These are phyloP conservation scores for Sebastes diaconus DNA, from an alignment of 2,797 vertebrate species.

Conservation along the genomic window DNA sequence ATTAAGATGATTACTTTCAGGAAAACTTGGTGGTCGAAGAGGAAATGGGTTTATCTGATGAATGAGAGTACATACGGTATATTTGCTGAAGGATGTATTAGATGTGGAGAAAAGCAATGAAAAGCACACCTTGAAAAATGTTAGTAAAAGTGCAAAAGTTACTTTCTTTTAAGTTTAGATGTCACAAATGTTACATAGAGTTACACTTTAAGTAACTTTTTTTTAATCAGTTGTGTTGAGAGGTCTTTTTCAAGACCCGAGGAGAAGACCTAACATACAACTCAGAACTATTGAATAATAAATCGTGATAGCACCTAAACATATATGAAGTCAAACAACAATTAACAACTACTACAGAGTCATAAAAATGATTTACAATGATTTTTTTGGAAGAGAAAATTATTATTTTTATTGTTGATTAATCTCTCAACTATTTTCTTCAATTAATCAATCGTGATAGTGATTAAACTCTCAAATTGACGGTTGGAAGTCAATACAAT, in stretches of 20 bases:
- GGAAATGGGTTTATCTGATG: slow-evolving; percentile 11
- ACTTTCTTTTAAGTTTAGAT: neutral
- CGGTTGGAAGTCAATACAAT: too few relatives aligned
- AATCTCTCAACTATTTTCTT: neutral
- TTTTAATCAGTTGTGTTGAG: neutral
- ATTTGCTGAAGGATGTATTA: neutral
- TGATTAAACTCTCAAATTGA: too few relatives aligned
- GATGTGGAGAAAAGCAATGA: neutral
- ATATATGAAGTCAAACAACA: neutral
- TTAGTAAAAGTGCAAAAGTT: neutral
- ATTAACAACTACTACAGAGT: neutral
- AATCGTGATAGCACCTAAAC: fast-evolving
- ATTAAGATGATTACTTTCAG: slow-evolving; percentile 45
- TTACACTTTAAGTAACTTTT: neutral
- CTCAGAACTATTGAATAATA: neutral
- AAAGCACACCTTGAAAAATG: neutral
- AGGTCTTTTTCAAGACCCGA: neutral
- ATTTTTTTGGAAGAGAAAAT: neutral
- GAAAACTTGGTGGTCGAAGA: slow-evolving; percentile 27
- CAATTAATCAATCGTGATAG: neutral
- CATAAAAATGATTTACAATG: neutral
- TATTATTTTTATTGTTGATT: neutral
- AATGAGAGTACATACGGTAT: neutral
- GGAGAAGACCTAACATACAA: fast-evolving
- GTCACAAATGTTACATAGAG: neutral